A percentile compares a stretch with the other conserved stretches of the same genome.
Conservation (phyloP, 2,888 invertebrate species). For the Meghimatium bilineatum region DNA sequence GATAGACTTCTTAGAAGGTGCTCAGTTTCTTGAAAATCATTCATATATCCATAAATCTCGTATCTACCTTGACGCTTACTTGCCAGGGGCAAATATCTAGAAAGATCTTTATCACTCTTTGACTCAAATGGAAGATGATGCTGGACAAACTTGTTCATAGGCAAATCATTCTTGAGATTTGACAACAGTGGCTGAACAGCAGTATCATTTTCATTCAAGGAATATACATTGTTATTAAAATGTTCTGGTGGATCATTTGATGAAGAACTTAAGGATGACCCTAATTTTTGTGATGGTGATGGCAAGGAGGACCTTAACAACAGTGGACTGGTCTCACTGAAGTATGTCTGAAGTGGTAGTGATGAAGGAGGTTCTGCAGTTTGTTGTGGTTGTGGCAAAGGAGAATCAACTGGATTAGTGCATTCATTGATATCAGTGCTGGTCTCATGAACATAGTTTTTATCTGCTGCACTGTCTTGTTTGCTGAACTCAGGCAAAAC, state of each 20-base stretch:
- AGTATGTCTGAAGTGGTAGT: background rate
- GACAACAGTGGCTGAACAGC: constrained; percentile 29
- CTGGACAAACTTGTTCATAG: background rate
- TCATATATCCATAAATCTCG: background rate
- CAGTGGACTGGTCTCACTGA: background rate
- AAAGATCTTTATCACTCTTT: constrained; percentile 28
- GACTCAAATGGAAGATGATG: constrained; percentile 25
- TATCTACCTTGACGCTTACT: background rate
- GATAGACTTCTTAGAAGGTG: background rate
- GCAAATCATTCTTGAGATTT: constrained; percentile 4
- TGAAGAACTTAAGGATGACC: background rate
- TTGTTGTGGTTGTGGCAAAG: background rate
- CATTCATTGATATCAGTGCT: background rate
- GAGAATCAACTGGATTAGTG: background rate
- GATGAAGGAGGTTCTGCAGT: constrained; percentile 2
- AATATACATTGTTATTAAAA: background rate
- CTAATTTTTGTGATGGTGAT: constrained; percentile 1
- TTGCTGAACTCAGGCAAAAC: background rate
- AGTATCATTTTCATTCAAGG: constrained; percentile 26
- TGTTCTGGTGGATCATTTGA: background rate
- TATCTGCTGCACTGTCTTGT: background rate
- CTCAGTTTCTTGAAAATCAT: background rate
- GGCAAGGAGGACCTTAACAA: background rate
- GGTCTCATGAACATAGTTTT: background rate
- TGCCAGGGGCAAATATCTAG: constrained; percentile 1